phyloP scores from a whole-genome alignment of 2,113 vertebrate genomes.

The Halcyon malimbica region DNA sequence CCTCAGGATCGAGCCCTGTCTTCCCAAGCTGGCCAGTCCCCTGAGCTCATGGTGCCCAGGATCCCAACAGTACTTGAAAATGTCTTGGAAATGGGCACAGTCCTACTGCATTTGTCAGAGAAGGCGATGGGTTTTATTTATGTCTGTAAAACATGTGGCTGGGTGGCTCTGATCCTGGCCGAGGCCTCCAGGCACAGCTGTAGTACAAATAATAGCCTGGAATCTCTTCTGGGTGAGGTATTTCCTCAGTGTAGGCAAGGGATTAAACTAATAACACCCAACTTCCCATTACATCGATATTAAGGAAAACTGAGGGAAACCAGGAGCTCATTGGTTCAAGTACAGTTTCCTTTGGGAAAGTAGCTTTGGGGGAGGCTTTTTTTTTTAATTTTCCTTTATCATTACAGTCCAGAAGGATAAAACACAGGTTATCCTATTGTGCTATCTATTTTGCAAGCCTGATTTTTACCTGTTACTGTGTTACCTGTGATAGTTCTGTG shows the following conservation, averaged over 20 bases:
- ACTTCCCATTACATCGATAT: conserved; percentile 4
- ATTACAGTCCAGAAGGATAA: background rate
- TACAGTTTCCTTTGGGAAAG: background rate
- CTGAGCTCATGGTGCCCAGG: background rate
- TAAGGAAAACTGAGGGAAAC: conserved; percentile 35
- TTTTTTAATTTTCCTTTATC: background rate
- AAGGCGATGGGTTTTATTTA: background rate
- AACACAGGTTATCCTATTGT: background rate
- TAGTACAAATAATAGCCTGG: background rate
- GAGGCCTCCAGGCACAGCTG: conserved; percentile 20
- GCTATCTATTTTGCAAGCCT: background rate
- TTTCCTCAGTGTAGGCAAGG: conserved; percentile 24
- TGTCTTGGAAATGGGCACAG: background rate
- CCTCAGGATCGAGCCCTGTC: background rate
- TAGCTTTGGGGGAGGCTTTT: background rate
- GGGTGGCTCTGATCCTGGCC: background rate
- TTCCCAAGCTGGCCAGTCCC: background rate
- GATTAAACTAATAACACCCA: conserved; percentile 24
- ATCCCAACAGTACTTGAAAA: background rate
- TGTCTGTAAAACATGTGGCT: background rate
- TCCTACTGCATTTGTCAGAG: background rate
- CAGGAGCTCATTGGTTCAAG: background rate
- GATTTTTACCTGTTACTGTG: background rate
- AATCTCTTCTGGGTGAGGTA: conserved; percentile 29
- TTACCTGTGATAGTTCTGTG: background rate